These are phyloP conservation scores for Apistogramma diplotaenia DNA, from an alignment of 2,113 vertebrate species.

Conservation along the genomic window DNA sequence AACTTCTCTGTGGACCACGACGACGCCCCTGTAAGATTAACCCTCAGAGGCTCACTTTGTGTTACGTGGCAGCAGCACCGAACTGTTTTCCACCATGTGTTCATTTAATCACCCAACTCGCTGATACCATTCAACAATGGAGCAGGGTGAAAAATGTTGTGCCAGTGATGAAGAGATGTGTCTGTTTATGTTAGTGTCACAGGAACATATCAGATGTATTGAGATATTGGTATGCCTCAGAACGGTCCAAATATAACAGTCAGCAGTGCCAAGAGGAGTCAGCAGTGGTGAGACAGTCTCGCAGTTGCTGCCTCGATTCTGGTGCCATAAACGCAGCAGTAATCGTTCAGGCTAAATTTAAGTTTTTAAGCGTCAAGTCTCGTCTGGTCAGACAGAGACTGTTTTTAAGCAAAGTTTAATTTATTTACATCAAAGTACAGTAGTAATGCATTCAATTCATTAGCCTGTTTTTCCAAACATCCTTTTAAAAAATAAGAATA, in stretches of 20 bases:
- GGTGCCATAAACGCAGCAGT: neutral
- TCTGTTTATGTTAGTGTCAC: too few species aligned
- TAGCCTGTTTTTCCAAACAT: neutral
- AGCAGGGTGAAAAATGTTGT: neutral
- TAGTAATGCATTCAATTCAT: neutral
- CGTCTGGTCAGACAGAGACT: neutral
- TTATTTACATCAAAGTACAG: neutral
- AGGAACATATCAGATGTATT: neutral
- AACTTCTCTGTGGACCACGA: conserved; percentile 98
- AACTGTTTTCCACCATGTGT: neutral
- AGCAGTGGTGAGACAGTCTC: neutral
- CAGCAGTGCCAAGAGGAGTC: neutral
- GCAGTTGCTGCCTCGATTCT: neutral
- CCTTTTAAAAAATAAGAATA: too few species aligned
- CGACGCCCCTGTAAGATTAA: conserved; percentile 83
- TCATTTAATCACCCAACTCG: neutral
- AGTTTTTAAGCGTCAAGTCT: neutral
- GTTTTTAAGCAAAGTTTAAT: neutral
- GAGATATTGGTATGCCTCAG: neutral
- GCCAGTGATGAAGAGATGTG: neutral
- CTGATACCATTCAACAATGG: neutral
- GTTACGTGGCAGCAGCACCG: neutral
- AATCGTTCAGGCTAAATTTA: neutral
- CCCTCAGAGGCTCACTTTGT: neutral
- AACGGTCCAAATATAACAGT: neutral